phyloP scores from a whole-genome alignment of 2,888 invertebrate genomes.

The Psococerastis gibbosa region DNA sequence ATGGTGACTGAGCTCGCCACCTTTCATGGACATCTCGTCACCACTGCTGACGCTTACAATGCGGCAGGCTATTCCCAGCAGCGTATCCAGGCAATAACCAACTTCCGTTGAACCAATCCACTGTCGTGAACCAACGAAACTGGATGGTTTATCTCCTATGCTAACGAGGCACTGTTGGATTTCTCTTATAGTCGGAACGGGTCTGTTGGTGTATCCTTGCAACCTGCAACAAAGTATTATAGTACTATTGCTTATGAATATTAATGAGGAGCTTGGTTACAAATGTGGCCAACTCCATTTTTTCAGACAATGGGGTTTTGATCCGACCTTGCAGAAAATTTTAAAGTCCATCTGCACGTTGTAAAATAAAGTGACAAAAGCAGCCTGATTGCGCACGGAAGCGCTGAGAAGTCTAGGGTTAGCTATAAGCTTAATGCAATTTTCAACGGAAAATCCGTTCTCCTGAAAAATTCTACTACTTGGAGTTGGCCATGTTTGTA shows the following conservation, averaged over 20 bases:
- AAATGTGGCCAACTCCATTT: background rate
- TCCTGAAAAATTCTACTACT: too few species aligned
- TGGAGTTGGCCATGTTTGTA: too few species aligned
- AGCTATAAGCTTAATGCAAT: too few species aligned
- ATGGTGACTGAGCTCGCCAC: conserved; percentile 69
- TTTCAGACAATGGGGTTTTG: conserved; percentile 3
- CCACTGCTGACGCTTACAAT: conserved; percentile 76
- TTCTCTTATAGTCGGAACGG: conserved; percentile 62
- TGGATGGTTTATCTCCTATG: conserved; percentile 77
- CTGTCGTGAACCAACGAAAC: conserved; percentile 75
- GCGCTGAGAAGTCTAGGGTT: too few species aligned
- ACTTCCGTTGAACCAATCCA: conserved; percentile 99
- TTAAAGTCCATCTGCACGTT: too few species aligned
- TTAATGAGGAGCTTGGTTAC: background rate
- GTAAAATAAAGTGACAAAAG: too few species aligned
- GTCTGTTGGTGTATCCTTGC: conserved; percentile 61
- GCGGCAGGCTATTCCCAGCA: conserved; percentile 55
- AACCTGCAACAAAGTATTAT: conserved; percentile 27
- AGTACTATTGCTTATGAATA: conserved; percentile 1
- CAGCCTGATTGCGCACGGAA: too few species aligned
- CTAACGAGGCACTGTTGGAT: conserved; percentile 89
- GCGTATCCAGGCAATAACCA: conserved; percentile 69
- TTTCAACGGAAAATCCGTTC: too few species aligned
- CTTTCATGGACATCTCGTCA: conserved; percentile 56
- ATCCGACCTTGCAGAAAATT: too few species aligned